Evolutionary conservation across 2,888 invertebrate genomes (phyloP).

Genomic region (Drosophila meridiana): DNA sequence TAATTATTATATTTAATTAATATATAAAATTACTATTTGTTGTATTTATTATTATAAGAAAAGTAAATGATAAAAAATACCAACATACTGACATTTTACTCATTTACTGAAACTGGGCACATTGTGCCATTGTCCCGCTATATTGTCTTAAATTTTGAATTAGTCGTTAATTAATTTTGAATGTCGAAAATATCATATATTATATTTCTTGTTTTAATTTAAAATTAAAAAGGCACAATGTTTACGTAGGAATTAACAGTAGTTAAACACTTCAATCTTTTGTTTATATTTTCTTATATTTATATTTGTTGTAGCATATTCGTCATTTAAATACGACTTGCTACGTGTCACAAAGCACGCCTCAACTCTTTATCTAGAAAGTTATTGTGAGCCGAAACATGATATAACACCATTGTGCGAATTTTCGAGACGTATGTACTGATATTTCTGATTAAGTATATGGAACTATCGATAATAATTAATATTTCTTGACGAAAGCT

Average conservation of each 20-base stretch:
- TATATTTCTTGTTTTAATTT: not conserved
- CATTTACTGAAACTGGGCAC: not conserved
- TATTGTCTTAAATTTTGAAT: not conserved
- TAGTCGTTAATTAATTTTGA: not conserved
- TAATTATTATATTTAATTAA: not conserved
- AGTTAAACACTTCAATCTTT: not conserved
- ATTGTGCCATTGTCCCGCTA: not conserved
- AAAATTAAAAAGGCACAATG: not conserved
- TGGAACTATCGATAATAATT: not conserved
- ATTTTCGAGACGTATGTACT: not conserved
- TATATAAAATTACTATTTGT: not conserved
- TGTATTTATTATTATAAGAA: not conserved
- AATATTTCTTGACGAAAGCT: not conserved
- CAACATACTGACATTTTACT: too few relatives aligned
- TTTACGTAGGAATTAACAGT: too few relatives aligned
- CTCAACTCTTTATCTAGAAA: not conserved
- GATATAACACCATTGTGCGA: not conserved
- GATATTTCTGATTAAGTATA: not conserved
- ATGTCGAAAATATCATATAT: not conserved
- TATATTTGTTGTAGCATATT: too few relatives aligned
- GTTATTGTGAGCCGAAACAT: not conserved
- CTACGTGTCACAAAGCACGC: not conserved
- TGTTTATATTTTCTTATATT: not conserved
- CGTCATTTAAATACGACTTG: not conserved
- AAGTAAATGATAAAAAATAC: too few relatives aligned